phyloP scores from a whole-genome alignment of 2,888 invertebrate genomes.

The Myopa testacea region DNA sequence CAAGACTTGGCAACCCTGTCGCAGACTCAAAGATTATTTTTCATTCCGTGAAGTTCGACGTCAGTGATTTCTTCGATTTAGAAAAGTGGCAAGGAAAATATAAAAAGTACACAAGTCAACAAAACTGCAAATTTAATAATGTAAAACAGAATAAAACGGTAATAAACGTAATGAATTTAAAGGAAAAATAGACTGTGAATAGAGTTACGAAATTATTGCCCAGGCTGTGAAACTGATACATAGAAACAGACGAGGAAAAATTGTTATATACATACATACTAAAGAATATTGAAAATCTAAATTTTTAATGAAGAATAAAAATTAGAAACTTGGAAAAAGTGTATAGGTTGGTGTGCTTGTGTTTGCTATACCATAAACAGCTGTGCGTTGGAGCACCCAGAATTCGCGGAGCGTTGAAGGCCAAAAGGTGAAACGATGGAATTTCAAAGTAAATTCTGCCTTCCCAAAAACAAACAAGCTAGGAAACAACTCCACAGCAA shows the following conservation, averaged over 20 bases:
- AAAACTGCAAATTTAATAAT: no score
- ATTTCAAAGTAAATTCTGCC: background rate
- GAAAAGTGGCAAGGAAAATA: no score
- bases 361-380: background rate
- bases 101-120: no score
- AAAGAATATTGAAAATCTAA: conserved; percentile 3
- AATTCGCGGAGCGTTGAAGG: conserved; percentile 17
- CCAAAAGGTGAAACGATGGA: conserved; percentile 4
- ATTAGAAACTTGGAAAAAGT: background rate
- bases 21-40: no score
- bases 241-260: background rate
- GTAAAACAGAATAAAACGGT: no score
- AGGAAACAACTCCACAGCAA: background rate
- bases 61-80: no score
- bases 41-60: no score
- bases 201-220: background rate
- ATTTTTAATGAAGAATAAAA: background rate
- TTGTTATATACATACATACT: background rate
- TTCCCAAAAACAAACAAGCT: background rate
- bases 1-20: no score
- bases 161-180: no score
- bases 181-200: background rate
- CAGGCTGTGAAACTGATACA: no score
- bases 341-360: background rate
- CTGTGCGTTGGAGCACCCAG: conserved; percentile 26